phyloP scores from a whole-genome alignment of 2,797 vertebrate genomes.

The Myotis daubentonii region DNA sequence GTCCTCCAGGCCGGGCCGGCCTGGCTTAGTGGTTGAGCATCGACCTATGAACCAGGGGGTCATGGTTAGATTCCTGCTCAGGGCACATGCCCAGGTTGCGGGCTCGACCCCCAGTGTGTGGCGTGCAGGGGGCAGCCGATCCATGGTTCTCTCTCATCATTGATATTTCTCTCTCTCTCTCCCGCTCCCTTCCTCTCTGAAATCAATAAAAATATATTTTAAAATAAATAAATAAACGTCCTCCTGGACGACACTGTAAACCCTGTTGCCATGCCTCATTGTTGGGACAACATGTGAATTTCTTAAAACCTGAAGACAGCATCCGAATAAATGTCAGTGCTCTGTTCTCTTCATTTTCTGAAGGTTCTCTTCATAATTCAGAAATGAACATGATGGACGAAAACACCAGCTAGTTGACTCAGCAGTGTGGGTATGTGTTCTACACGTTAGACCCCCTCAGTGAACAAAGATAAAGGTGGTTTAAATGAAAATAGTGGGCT shows the following conservation, averaged over 20 bases:
- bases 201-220: too few relatives aligned
- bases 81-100: too few relatives aligned
- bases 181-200: too few relatives aligned
- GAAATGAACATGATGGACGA: background rate
- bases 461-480: background rate
- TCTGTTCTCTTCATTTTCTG: background rate
- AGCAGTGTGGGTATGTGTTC: fast-evolving
- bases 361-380: background rate
- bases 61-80: too few relatives aligned
- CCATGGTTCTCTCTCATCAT: too few relatives aligned
- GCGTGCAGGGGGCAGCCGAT: too few relatives aligned
- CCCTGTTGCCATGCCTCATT: background rate
- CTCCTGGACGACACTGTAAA: fast-evolving
- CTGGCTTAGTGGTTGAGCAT: too few relatives aligned
- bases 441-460: fast-evolving
- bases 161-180: too few relatives aligned
- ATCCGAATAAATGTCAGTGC: fast-evolving
- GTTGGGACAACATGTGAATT: background rate
- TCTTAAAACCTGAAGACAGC: background rate
- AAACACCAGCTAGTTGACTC: fast-evolving
- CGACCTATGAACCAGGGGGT: too few relatives aligned
- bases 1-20: too few relatives aligned
- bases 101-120: too few relatives aligned
- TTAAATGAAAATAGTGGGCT: background rate
- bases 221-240: too few relatives aligned